Base-by-base conservation (phyloP, 2,797 vertebrate genomes). In the Urophycis tenuis region DNA sequence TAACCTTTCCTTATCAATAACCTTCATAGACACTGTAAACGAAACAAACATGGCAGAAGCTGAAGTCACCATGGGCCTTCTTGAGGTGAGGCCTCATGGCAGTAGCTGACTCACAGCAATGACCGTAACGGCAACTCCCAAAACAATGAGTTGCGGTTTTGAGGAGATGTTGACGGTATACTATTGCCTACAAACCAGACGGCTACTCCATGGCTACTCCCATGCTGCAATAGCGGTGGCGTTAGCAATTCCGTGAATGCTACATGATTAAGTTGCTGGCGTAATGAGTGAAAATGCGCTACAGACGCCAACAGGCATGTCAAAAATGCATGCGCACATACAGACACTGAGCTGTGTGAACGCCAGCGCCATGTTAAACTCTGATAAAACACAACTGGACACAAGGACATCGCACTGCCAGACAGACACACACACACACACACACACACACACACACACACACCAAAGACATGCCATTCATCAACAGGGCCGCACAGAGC, bases 381-480 rank as follows among this genome's bases (percentile, higher is more conserved):
- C 9, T 34, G 29, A 72, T 12, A 7, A 7, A 25, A 60, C 17
- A 19, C 49, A 34, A 0, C 35, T 14, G 76, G 10, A 74, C 5
- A 17, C 2, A 45, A 15, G 39, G n/a, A 41, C 74, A 75, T n/a
- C 45, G 25, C 33, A 75, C 30, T 29, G 3, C 34, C 8, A 75
- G 32, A 75, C 1, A 45, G 15, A 35, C 5, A 30, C 32, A 29
- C 3, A 36, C 25, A 64, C 32, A 31, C 34, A 72, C 32, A n/a
- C 34, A 72, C 22, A 36, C 71, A 72, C 32, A 72, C 71, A 36
- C 31, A 72, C 39, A 49, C 19, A 49, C 35, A 32, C 22, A 69
- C 30, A 64, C 29, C 22, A 7, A 31, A 36, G 15, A 39, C 78
- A 75, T 25, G 74, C 29, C 6, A 70, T 75, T 7, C 19, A 83